Evolutionary conservation across 2,797 vertebrate genomes (phyloP).

Genomic region (Notoglanidium macrostoma): DNA sequence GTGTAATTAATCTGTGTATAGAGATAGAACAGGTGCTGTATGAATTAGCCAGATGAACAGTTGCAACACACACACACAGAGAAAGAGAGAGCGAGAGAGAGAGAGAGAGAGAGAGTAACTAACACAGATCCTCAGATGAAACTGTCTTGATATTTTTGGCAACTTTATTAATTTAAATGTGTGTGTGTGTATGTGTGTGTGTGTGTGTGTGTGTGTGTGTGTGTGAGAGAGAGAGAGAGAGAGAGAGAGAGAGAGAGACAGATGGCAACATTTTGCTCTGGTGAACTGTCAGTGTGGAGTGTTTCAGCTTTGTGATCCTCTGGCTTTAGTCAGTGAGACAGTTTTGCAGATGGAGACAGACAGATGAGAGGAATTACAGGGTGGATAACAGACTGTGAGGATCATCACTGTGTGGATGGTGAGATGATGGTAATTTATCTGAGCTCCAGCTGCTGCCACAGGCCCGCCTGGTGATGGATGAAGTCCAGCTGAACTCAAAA

Average conservation of each 20-base stretch:
- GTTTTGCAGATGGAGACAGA: neutral
- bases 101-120: neutral
- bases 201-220: neutral
- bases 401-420: neutral
- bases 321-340: slow-evolving; percentile 3
- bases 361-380: slow-evolving; percentile 1
- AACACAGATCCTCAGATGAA: neutral
- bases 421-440: slow-evolving; percentile 14
- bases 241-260: neutral
- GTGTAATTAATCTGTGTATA: slow-evolving; percentile 27
- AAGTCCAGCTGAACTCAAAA: neutral
- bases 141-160: neutral
- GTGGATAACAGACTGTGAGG: slow-evolving; percentile 1
- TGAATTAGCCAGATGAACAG: slow-evolving; percentile 11
- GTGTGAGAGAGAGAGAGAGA: neutral
- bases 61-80: neutral
- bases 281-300: neutral
- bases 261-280: neutral
- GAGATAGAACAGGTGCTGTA: slow-evolving; percentile 17
- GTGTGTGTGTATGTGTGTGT: slow-evolving; percentile 25
- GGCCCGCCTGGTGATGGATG: slow-evolving; percentile 10
- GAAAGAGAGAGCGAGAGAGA: neutral
- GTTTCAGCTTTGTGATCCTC: neutral
- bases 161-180: neutral
- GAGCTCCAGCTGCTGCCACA: neutral